These are phyloP conservation scores for Pseudorectes ferrugineus DNA, from an alignment of 2,113 vertebrate genomes.

Conservation along the genomic window DNA sequence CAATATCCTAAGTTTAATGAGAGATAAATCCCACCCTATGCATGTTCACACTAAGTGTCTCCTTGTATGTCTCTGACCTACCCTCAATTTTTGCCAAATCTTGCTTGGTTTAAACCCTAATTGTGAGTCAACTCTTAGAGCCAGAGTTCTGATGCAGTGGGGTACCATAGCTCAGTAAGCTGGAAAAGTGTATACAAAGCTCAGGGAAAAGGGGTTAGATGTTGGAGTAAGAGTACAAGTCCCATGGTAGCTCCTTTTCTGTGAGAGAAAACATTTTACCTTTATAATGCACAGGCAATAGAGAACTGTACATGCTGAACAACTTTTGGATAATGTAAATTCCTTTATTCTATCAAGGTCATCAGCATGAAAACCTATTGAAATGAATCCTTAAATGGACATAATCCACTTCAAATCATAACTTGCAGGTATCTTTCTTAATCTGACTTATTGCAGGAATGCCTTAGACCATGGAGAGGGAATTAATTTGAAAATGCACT, in stretches of 20 bases:
- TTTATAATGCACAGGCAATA: not conserved
- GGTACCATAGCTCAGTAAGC: not conserved
- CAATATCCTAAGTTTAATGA: not conserved
- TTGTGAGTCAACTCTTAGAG: not conserved
- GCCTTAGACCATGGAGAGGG: not conserved
- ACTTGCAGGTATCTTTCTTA: constrained; percentile 1
- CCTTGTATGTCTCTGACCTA: not conserved
- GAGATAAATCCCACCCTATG: not conserved
- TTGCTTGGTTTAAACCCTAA: not conserved
- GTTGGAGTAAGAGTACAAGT: not conserved
- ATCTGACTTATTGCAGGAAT: not conserved
- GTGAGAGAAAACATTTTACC: not conserved
- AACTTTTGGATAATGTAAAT: not conserved
- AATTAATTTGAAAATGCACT: constrained; percentile 33
- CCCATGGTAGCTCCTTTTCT: not conserved
- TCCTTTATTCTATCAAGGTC: not conserved
- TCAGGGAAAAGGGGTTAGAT: not conserved
- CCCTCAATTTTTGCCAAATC: not conserved
- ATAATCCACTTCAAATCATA: not conserved
- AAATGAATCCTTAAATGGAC: not conserved
- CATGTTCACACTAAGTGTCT: not conserved
- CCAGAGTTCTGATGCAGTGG: not conserved
- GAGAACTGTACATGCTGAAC: not conserved
- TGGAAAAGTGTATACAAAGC: not conserved
- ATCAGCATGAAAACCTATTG: not conserved